Base-by-base conservation (phyloP, 2,113 vertebrate species). In the Phyllostomus hastatus region DNA sequence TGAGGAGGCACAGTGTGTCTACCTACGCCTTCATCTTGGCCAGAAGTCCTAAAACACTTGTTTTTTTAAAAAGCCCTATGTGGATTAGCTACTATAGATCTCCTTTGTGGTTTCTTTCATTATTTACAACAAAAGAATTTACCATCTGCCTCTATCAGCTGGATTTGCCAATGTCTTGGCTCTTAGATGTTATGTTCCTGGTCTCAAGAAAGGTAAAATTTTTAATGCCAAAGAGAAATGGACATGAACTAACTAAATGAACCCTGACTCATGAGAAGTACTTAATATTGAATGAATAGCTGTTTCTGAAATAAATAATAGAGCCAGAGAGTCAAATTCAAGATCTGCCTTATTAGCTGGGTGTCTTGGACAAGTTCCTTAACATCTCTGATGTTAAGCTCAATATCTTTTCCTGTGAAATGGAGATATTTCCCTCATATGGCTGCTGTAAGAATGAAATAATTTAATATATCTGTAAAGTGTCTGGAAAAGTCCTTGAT, bases 241-340 rank as follows among this genome's bases (percentile, higher is more conserved):
- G 10, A 54, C 26, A 41, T 41, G 9, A 78, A 48, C 15, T 81
- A 54, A 81, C 22, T 69, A 85, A 97, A 33, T 52, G 26, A 95
- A 80, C n/a, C 38, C 28, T 82, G n/a, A 81, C 35, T 69, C 31
- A 28, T 50, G 94, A 19, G n/a, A 96, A 72, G 46, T 78, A 59
- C 35, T 88, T 69, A 48, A 35, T 35, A 50, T 14, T 66, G 54
- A 87, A 52, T 80, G 33, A 87, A 38, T 26, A 81, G 43, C 24
- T 57, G 1, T 67, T 14, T 31, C 24, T 92, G 20, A 22, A 95
- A 70, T 46, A 59, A 79, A 59, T 59, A 52, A 31, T 75, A 64
- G 66, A 94, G 50, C 19, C 46, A 57, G 66, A 96, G 75, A 78
- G 81, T 93, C 94, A 84, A 67, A 93, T 87, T 38, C 16, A 80